Conservation (phyloP, 1,140 invertebrate species). For the Drosophila rufa region DNA sequence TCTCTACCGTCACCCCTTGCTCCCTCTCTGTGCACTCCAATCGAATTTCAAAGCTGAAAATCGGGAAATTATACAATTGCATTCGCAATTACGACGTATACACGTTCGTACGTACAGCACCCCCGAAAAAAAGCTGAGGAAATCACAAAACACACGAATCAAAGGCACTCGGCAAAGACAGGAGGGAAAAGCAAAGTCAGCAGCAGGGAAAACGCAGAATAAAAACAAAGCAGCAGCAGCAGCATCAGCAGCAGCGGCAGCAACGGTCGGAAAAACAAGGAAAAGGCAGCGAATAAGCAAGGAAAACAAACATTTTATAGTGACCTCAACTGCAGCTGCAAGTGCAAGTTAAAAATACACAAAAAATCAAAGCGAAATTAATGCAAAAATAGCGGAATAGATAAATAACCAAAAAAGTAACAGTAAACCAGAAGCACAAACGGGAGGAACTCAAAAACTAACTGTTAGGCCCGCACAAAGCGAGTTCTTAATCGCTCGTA, state of each 20-base stretch:
- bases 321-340: constrained; percentile 53
- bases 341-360: constrained; percentile 56
- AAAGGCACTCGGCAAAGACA: constrained; percentile 48
- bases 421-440: constrained; percentile 20
- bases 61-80: constrained; percentile 77
- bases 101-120: constrained; percentile 58
- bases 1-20: not conserved
- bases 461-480: not conserved
- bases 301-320: constrained; percentile 47
- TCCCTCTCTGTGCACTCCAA: constrained; percentile 43
- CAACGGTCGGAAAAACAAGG: constrained; percentile 12
- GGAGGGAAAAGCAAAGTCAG: constrained; percentile 16
- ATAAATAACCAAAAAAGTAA: constrained; percentile 18
- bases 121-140: constrained; percentile 59
- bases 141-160: constrained; percentile 37
- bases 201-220: constrained; percentile 11
- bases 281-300: constrained; percentile 20
- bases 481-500: constrained; percentile 3
- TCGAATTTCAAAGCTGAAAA: constrained; percentile 62
- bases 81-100: constrained; percentile 53
- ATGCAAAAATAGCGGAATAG: constrained; percentile 15
- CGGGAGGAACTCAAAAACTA: not conserved
- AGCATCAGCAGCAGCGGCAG: not conserved
- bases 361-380: constrained; percentile 44
- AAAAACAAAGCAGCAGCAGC: constrained; percentile 9